Conservation (phyloP, 37 sponge, comb jelly and placozoan genomes). For the Hormiphora californensis region DNA sequence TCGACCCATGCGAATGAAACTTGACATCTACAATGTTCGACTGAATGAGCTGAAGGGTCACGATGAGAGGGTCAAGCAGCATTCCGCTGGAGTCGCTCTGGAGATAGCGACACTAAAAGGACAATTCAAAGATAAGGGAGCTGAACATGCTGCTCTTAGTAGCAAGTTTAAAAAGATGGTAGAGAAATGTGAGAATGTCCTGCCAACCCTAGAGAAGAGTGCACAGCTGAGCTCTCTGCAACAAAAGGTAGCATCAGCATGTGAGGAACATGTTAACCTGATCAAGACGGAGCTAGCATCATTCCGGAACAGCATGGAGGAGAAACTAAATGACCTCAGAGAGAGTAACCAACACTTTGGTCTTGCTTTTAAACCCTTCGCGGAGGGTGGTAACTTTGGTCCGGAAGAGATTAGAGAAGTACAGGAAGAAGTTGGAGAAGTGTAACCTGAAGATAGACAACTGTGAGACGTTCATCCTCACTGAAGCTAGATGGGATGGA, state of each 20-base stretch:
- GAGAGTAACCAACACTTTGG: conserved; percentile 47
- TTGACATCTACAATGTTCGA: conserved; percentile 51
- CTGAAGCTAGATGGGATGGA: conserved; percentile 54
- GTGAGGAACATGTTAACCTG: neutral
- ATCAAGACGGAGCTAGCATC: conserved; percentile 2
- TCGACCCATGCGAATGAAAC: neutral
- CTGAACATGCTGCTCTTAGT: neutral
- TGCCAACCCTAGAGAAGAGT: conserved; percentile 21
- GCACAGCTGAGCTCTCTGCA: conserved; percentile 7
- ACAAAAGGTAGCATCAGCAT: neutral
- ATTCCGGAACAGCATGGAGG: conserved; percentile 24
- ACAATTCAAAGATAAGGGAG: conserved; percentile 8
- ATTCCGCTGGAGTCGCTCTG: conserved; percentile 12
- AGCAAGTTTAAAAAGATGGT: neutral
- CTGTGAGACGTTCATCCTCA: conserved; percentile 39
- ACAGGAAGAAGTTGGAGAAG: conserved; percentile 6
- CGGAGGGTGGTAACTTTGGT: conserved; percentile 42
- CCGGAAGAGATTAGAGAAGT: conserved; percentile 49
- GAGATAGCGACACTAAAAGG: conserved; percentile 9
- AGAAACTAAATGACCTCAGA: conserved; percentile 19
- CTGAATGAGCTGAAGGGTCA: conserved; percentile 49
- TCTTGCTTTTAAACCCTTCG: conserved; percentile 45
- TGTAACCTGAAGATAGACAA: conserved; percentile 53
- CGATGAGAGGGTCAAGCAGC: conserved; percentile 43
- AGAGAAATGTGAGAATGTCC: neutral